These are phyloP conservation scores for Lepisosteus osseus DNA, from an alignment of 2,113 vertebrate species.

Conservation along the genomic window DNA sequence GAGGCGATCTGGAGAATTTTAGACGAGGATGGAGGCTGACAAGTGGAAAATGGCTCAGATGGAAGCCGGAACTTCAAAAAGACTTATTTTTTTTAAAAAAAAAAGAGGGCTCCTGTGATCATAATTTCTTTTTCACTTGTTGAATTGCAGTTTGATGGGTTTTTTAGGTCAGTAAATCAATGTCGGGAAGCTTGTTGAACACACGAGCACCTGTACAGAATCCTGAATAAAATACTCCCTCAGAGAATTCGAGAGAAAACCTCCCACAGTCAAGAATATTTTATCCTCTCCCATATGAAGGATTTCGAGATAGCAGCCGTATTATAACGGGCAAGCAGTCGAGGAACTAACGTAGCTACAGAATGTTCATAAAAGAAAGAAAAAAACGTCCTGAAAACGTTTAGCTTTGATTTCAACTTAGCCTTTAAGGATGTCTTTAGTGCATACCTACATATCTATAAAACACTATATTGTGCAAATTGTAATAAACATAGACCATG, in stretches of 20 bases:
- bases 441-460: no score
- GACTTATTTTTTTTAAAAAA: conserved; percentile 30
- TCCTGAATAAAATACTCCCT: conserved; percentile 43
- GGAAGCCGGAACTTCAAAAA: conserved; percentile 55
- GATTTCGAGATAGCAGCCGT: not conserved
- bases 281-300: conserved; percentile 11
- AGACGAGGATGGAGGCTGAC: conserved; percentile 64
- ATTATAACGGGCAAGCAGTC: no score
- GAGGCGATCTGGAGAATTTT: conserved; percentile 45
- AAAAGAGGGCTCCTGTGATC: conserved; percentile 47
- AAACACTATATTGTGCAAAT: no score
- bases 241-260: conserved; percentile 5
- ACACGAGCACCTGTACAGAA: conserved; percentile 60
- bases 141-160: conserved; percentile 52
- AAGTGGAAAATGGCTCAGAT: conserved; percentile 72
- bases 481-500: no score
- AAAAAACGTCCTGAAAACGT: no score
- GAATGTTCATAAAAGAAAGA: no score
- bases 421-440: no score
- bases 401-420: no score
- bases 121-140: conserved; percentile 50
- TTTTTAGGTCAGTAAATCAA: conserved; percentile 65
- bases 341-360: no score
- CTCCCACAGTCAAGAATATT: conserved; percentile 16
- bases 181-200: conserved; percentile 55